Evolutionary conservation across 2,888 invertebrate species (phyloP), one percentile per base, ranked within the genome.

Genomic region (Hydraecia micacea): DNA sequence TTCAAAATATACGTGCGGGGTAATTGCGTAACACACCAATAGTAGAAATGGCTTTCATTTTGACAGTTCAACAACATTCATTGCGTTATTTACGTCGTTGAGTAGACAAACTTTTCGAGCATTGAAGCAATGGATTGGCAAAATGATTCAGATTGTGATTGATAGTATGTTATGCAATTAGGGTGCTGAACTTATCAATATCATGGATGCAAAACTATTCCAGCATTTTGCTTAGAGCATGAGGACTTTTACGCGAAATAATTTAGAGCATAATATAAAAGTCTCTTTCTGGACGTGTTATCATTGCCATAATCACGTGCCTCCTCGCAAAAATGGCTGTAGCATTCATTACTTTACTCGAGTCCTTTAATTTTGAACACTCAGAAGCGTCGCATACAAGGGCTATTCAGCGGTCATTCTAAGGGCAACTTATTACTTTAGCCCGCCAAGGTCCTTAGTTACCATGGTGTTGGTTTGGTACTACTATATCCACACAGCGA

Each of bases 401-500:
- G 32, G n/a, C 18, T 65, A 71, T 58, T 73, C 60, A 68, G 39
- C 84, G 79, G 86, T 72, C 72, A 83, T 71, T 73, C 60, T 84
- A 62, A 84, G 72, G 86, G 62, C 55, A 70, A 66, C 15, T 70
- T 60, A 65, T 66, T 86, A 70, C 62, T 55, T 63, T 63, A 21
- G 68, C 55, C 62, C 15, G 32, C 39, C 74, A 86, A 84, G 84
- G 84, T 79, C 65, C 66, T 68, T 63, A 28, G 84, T 85, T 49
- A 25, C 81, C 71, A 87, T 84, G 68, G 85, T 68, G 73, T 80
- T 62, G n/a, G 32, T 71, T 55, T 68, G 36, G 36, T 74, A 69
- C 79, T 72, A 52, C 11, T 60, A 63, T 79, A 80, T 21, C 36
- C n/a, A 36, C 63, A 70, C 21, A 25, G 25, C 67, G 39, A 28